phyloP scores from a whole-genome alignment of 1,140 invertebrate species.

The Parasteatoda tepidariorum region DNA sequence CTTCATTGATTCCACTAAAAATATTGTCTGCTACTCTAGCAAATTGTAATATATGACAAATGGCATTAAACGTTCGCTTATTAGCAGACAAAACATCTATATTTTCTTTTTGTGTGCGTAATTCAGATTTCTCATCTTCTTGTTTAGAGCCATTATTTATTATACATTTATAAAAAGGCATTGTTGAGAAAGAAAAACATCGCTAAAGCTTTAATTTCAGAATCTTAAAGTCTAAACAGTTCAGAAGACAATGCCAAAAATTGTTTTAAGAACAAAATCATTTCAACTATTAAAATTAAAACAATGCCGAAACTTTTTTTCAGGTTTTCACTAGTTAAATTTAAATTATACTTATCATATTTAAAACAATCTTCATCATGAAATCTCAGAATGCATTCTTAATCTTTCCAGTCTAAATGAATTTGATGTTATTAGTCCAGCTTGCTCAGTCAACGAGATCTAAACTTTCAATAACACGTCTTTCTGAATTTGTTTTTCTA shows the following conservation, averaged over 20 bases:
- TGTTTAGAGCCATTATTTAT: background rate
- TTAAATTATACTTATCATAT: no score
- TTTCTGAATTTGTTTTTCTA: no score
- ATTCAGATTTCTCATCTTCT: background rate
- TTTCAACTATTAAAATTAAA: background rate
- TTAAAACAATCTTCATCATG: no score
- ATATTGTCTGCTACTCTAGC: constrained; percentile 11
- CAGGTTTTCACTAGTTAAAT: background rate
- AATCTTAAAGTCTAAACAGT: background rate
- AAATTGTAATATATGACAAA: constrained; percentile 35
- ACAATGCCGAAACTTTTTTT: background rate
- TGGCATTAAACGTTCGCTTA: background rate
- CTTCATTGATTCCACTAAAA: constrained; percentile 28
- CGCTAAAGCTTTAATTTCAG: background rate
- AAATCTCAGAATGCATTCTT: no score
- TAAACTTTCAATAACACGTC: no score
- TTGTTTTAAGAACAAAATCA: background rate
- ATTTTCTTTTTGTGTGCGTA: background rate
- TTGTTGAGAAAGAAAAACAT: background rate
- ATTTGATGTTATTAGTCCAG: no score
- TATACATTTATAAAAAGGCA: constrained; percentile 45
- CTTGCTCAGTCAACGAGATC: no score
- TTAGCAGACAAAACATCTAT: background rate
- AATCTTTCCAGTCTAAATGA: no score
- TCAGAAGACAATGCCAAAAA: no score